phyloP scores from a whole-genome alignment of 2,797 vertebrate species.

The Pseudochirops corinnae region DNA sequence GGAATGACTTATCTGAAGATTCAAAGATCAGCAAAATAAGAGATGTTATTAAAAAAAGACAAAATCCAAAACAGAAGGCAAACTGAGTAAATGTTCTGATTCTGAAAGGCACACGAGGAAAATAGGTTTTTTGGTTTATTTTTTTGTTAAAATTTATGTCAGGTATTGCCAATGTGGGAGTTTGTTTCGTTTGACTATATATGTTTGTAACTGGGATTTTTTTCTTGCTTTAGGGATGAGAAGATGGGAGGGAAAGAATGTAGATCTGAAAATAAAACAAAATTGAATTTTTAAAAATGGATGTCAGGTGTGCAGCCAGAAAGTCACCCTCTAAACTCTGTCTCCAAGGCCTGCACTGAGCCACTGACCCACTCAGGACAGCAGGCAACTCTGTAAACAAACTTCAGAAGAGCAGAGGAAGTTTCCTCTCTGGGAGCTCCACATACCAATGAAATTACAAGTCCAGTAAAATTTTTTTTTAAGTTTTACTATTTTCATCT shows the following conservation, averaged over 20 bases:
- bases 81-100: background rate
- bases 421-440: background rate
- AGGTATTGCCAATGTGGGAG: background rate
- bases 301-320: background rate
- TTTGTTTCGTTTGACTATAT: background rate
- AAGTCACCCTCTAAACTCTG: background rate
- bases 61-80: background rate
- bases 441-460: background rate
- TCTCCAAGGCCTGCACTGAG: background rate
- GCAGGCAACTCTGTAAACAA: background rate
- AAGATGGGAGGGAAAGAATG: background rate
- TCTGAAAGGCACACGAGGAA: background rate
- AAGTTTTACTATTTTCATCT: background rate
- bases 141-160: background rate
- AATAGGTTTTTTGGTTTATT: background rate
- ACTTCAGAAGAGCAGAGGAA: background rate
- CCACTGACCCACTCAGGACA: background rate
- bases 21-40: background rate
- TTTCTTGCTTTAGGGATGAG: background rate
- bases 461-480: background rate
- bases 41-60: background rate
- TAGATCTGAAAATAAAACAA: background rate
- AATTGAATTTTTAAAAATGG: background rate
- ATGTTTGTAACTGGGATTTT: background rate
- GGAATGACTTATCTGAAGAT: background rate